Base-by-base conservation (phyloP, 1,140 invertebrate species). In the Heliothis virescens region DNA sequence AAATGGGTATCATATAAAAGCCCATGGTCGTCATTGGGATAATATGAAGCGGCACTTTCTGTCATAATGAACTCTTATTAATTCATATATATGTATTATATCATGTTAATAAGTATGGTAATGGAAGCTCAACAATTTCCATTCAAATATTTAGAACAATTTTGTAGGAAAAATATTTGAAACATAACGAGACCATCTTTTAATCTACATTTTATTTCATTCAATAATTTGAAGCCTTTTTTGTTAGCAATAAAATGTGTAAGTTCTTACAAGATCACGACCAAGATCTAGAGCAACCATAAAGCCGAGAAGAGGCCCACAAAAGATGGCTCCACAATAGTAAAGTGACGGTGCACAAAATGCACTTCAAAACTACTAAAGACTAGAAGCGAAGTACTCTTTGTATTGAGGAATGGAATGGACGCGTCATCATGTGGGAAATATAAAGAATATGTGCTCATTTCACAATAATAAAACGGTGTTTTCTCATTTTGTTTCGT, bases 321-420 rank as follows among this genome's bases (percentile, higher is more conserved):
- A 52, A 72, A 26, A 55, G 48, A 65, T 26, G 60, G 34, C 63
- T 63, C 48, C 18, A 69, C 65, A 69, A 69, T 26, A 63, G 59
- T 34, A 60, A 76, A 76, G 59, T 53, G 60, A 62, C 53, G 41
- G 79, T 52, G 52, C 60, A 75, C 47, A 65, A 41, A 78, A 80
- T 74, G 79, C 59, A 80, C 79, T 80, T 67, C 60, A 67, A 74
- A 71, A 63, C 47, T 18, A 80, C 62, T 71, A 80, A 80, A 76
- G 79, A 76, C 79, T 67, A 34, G 65, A 76, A 80, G 53, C 59
- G 16, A 63, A 76, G 48, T 16, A 65, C 59, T 76, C 72, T 75
- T 60, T 80, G 55, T 79, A 59, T 71, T 34, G 63, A 60, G 34
- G 29, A 52, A 21, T 50, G 67, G 65, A 60, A 79, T 60, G 53